These are phyloP conservation scores for Andrena chrysosceles DNA, from an alignment of 2,888 invertebrate genomes.

Conservation along the genomic window DNA sequence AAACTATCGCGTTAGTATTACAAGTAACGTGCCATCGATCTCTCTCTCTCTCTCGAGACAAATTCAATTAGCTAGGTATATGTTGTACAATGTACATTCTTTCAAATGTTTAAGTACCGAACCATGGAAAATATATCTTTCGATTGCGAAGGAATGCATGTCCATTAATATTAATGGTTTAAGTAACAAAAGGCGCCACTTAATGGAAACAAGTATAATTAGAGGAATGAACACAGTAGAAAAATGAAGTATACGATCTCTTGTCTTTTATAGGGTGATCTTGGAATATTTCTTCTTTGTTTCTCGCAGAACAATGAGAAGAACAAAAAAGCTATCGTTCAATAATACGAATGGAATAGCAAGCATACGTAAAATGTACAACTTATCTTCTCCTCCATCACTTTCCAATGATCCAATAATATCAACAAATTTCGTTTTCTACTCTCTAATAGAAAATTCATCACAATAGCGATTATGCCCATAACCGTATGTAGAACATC, in stretches of 20 bases:
- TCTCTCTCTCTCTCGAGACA: neutral
- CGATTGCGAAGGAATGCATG: slow-evolving; percentile 1
- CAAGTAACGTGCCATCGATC: neutral
- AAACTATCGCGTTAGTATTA: slow-evolving; percentile 6
- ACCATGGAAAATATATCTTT: neutral
- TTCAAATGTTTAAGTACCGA: neutral
- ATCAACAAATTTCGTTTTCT: slow-evolving; percentile 18
- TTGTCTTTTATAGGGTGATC: neutral
- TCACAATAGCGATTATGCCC: slow-evolving; percentile 47
- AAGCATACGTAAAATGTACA: slow-evolving; percentile 13
- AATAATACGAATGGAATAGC: slow-evolving; percentile 15
- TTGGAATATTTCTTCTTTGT: slow-evolving; percentile 35
- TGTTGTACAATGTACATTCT: slow-evolving; percentile 1
- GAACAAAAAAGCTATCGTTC: neutral
- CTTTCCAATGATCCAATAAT: slow-evolving; percentile 8
- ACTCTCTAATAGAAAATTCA: slow-evolving; percentile 46
- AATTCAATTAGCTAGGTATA: slow-evolving; percentile 21
- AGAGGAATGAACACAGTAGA: slow-evolving; percentile 14
- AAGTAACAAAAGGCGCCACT: no score
- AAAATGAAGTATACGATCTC: neutral
- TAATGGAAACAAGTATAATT: slow-evolving; percentile 1
- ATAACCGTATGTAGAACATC: slow-evolving; percentile 35
- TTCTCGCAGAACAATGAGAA: neutral
- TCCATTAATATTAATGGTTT: neutral
- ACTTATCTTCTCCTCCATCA: neutral